A percentile compares a stretch with the other conserved stretches of the same genome.
These are phyloP conservation scores for Cactoblastis cactorum DNA, from an alignment of 2,888 invertebrate genomes.

Conservation along the genomic window DNA sequence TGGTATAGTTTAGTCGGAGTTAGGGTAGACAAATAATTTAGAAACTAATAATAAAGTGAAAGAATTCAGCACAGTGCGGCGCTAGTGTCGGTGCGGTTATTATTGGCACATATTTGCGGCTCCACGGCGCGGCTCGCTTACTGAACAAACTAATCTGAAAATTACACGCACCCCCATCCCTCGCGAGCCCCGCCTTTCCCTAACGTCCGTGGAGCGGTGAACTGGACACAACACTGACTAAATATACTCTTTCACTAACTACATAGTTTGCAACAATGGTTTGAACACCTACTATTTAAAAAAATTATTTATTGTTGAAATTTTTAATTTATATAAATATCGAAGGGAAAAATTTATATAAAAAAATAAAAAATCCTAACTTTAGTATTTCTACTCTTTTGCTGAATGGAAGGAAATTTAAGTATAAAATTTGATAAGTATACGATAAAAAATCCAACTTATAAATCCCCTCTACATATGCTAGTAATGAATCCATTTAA, in stretches of 20 bases:
- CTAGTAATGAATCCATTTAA: too few relatives aligned
- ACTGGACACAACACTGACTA: conserved; percentile 53
- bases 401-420: too few relatives aligned
- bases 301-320: too few relatives aligned
- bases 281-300: conserved; percentile 15
- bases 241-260: conserved; percentile 29
- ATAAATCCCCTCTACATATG: too few relatives aligned
- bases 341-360: too few relatives aligned
- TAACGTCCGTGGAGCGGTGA: conserved; percentile 34
- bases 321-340: too few relatives aligned
- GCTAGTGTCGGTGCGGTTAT: conserved; percentile 33
- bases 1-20: too few relatives aligned
- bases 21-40: neutral
- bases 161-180: conserved; percentile 52
- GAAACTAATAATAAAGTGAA: conserved; percentile 17
- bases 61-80: conserved; percentile 29
- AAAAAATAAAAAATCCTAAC: too few relatives aligned
- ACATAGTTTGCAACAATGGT: conserved; percentile 20
- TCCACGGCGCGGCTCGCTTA: conserved; percentile 47
- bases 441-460: too few relatives aligned
- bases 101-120: conserved; percentile 68
- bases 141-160: conserved; percentile 77
- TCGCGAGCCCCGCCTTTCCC: conserved; percentile 24
- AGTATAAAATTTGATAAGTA: too few relatives aligned
- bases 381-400: too few relatives aligned